phyloP scores from a whole-genome alignment of 2,113 vertebrate genomes.

The Desmodus rotundus region DNA sequence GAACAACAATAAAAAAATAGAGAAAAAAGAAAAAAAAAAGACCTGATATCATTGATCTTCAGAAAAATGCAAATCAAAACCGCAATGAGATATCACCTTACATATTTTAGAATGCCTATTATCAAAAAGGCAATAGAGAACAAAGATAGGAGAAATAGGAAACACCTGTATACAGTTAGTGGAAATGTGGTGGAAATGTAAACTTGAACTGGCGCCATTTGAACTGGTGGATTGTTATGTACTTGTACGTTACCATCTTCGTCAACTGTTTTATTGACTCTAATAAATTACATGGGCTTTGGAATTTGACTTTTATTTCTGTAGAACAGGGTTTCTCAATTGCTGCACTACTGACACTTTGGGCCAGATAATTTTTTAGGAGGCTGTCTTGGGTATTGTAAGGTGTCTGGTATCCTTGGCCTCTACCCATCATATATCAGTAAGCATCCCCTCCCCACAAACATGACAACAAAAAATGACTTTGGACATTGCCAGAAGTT shows the following conservation, averaged over 20 bases:
- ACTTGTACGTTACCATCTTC: not conserved
- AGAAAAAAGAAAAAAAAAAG: too few relatives aligned
- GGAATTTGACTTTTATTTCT: not conserved
- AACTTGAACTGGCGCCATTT: not conserved
- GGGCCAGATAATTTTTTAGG: not conserved
- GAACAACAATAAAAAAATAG: too few relatives aligned
- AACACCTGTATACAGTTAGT: not conserved
- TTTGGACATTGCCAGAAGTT: not conserved
- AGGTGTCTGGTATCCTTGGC: not conserved
- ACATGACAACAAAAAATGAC: not conserved
- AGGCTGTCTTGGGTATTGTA: not conserved
- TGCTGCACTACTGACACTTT: not conserved
- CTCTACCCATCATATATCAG: not conserved
- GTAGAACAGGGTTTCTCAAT: not conserved
- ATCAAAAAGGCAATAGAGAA: not conserved
- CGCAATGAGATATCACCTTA: not conserved
- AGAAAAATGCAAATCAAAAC: not conserved
- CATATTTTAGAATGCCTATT: not conserved
- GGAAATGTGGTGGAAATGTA: not conserved
- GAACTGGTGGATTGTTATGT: not conserved
- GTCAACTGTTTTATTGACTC: not conserved
- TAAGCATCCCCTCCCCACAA: not conserved
- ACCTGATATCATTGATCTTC: not conserved
- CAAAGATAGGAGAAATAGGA: not conserved
- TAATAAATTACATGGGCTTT: not conserved